Evolutionary conservation across 1,140 invertebrate species (phyloP).

Genomic region (Pseudomyrmex concolor): DNA sequence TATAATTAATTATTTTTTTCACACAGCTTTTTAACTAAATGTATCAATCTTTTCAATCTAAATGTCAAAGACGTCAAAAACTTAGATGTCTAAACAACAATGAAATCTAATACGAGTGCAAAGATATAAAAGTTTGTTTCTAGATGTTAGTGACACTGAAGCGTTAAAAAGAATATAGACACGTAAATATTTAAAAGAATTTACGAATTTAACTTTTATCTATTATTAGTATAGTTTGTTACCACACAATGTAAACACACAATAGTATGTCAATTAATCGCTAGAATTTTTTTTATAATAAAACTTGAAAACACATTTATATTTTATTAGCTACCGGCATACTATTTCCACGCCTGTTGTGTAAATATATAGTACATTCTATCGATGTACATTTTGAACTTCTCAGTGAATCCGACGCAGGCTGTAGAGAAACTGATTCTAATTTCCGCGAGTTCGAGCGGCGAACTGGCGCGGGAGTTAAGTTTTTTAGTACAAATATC

Average conservation of each 20-base stretch:
- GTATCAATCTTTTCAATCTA: neutral
- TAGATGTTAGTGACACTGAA: neutral
- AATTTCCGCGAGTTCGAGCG: conserved; percentile 29
- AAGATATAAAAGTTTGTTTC: neutral
- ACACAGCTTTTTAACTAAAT: neutral
- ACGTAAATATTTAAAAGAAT: neutral
- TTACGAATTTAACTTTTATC: conserved; percentile 10
- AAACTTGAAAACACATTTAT: conserved; percentile 11
- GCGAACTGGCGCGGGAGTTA: conserved; percentile 13
- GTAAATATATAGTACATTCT: too few relatives aligned
- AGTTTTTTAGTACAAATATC: conserved; percentile 72
- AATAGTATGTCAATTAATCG: neutral
- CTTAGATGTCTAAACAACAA: neutral
- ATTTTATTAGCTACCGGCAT: conserved; percentile 13
- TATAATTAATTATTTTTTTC: neutral
- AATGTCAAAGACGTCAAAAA: neutral
- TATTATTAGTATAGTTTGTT: too few relatives aligned
- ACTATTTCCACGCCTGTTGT: neutral
- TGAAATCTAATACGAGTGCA: neutral
- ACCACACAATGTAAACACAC: too few relatives aligned
- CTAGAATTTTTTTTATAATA: conserved; percentile 3
- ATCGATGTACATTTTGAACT: conserved; percentile 9
- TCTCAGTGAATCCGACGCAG: conserved; percentile 33
- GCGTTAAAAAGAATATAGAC: neutral
- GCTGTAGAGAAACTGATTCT: conserved; percentile 55